Evolutionary conservation across 2,888 invertebrate genomes (phyloP), one percentile per base, ranked within the genome.

Genomic region (Zeuzera pyrina): DNA sequence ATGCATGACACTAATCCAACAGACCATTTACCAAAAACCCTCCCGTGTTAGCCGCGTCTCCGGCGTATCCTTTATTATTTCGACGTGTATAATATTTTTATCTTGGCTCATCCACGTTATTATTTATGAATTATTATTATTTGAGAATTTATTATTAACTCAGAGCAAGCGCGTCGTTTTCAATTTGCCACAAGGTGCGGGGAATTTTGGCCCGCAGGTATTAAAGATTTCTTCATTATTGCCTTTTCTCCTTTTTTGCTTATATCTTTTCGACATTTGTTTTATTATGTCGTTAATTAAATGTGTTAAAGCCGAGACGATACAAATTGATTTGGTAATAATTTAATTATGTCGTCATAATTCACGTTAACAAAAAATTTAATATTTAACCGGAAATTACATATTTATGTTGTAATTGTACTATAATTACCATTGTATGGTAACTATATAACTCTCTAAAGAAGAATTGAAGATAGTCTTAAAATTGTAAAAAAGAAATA

Each of bases 101-200:
- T 81, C 79, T 81, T 74, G 62, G 68, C 67, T 68, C 69, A 55
- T 57, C 57, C 71, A 71, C 71, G 79, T 81, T 83, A 83, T 83
- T 83, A 83, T 81, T 78, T 83, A 81, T 81, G 78, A 78, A 83
- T 81, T 81, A 83, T 81, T 83, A 83, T 81, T 81, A 79, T 83
- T 81, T 78, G 76, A 64, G 68, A 70, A 72, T 76, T 73, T 81
- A 83, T 83, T 81, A 81, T 81, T 78, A 78, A 63, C 64, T 68
- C 60, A 59, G 71, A 70, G 68, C 71, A 69, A 73, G 74, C 78
- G 66, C 76, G 69, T 71, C 69, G 61, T 76, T 77, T 81, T 83
- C 83, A 83, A 83, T 83, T 83, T 79, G 76, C 77, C 77, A 81
- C 70, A 72, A 78, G 78, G 73, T 71, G 77, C 67, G 50, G 54